Percentiles rank a stretch among this genome's conserved stretches.
phyloP scores from a whole-genome alignment of 1,140 invertebrate genomes.

The Phymastichus coffea region DNA sequence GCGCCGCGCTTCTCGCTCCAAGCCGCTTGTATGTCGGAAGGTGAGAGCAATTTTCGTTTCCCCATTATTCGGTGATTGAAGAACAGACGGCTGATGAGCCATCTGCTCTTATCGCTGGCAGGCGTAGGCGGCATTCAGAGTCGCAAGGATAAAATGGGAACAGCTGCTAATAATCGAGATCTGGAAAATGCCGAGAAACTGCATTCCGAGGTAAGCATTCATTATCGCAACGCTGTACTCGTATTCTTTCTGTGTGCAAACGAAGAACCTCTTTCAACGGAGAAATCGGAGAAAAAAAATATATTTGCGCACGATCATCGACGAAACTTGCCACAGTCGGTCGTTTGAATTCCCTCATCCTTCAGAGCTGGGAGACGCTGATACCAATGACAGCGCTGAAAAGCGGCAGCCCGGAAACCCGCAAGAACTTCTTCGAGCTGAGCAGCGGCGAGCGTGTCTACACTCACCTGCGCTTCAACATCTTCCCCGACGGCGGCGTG shows the following conservation, averaged over 20 bases:
- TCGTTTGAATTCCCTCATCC: too few relatives aligned
- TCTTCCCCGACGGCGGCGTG: constrained; percentile 69
- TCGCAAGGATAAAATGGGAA: constrained; percentile 19
- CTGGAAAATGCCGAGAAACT: constrained; percentile 3
- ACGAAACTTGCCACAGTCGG: too few relatives aligned
- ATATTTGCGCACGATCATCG: too few relatives aligned
- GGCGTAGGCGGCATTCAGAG: constrained; percentile 3
- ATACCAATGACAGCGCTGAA: constrained; percentile 58
- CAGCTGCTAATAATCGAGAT: constrained; percentile 3
- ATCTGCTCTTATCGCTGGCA: too few relatives aligned
- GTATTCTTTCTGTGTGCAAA: too few relatives aligned
- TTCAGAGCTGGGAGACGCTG: constrained; percentile 61
- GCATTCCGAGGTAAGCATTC: constrained; percentile 5
- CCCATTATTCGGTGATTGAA: too few relatives aligned
- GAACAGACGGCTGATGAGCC: too few relatives aligned
- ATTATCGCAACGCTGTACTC: neutral
- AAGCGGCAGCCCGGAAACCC: constrained; percentile 61
- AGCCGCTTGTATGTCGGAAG: constrained; percentile 46
- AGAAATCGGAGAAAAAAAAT: too few relatives aligned
- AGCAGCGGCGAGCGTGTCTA: constrained; percentile 44
- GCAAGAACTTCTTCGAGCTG: constrained; percentile 57
- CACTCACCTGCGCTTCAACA: constrained; percentile 65
- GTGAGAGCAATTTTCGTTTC: neutral
- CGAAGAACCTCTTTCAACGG: too few relatives aligned
- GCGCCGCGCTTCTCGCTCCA: constrained; percentile 67